Evolutionary conservation across 2,888 invertebrate genomes (phyloP), one percentile per base, ranked within the genome.

Genomic region (Escarpia spicata): DNA sequence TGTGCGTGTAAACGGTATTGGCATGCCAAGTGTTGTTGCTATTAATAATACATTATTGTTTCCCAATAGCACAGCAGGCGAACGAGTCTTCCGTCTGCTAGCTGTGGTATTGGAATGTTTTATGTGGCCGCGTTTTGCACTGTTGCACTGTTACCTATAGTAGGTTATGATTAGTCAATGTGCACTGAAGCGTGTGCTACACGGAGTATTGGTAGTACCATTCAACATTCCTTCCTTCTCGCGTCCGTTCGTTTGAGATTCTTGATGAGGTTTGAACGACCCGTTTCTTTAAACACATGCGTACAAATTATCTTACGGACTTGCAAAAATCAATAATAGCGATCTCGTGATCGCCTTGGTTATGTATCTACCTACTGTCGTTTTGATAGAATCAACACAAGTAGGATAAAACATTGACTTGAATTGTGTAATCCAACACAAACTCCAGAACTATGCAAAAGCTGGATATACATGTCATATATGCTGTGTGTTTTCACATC

Each of bases 21-120:
- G 75, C 75, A 15, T 0, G 6, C 75, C 75, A 26, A 4, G 75
- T n/a, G 75, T 15, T 75, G 75, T 75, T 15, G 75, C 75, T 75
- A 75, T 75, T 75, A 75, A 75, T 75, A 75, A 75, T 75, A n/a
- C 75, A 75, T 75, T 75, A 75, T 75, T 75, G 75, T 75, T 75
- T 75, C 75, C 75, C 15, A 75, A 75, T 26, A 75, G 6, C 75
- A 26, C 26, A 15, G 75, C n/a, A 75, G 75, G 75, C 26, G n/a
- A 75, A 2, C 6, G 15, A 2, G 19, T 75, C 75, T n/a, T 75
- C 75, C 19, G 75, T 75, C 75, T 26, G 75, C 75, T 75, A 75
- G n/a, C 26, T 75, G 75, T 6, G 26, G 75, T 26, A 6, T 3
- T 26, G 75, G 75, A n/a, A n/a, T 75, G 75, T 75, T 26, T 75